Evolutionary conservation across 2,797 vertebrate species (phyloP), one percentile per base, ranked within the genome.

Genomic region (Coranthus polyacanthus): DNA sequence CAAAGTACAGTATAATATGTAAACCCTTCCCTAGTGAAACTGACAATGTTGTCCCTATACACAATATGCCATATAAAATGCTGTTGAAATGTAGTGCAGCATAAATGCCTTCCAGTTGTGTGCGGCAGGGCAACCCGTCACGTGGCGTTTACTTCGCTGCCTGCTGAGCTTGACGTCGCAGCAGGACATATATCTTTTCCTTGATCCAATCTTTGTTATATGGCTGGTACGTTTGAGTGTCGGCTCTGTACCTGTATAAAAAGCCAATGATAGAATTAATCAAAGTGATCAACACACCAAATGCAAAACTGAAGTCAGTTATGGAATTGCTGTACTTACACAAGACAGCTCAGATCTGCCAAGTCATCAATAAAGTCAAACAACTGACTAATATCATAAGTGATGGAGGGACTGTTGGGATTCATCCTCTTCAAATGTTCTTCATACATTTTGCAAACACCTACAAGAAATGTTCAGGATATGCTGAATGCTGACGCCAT

Each of bases 191-290:
- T 80, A 99, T 98, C 95, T 99, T 99, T 92, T 99, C 97, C 90
- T 99, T 99, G 91, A 99, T 99, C 97, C 98, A 99, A 92, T 99
- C 97, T 96, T 99, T 99, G 92, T 98, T 99, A 91, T 99, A 97
- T 0, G 97, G 97, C 55, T 99, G 98, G 92, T 99, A 99, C 21
- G 98, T 99, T 86, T 99, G 97, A 65, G 97, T 99, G 91, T 99
- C 97, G 68, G 96, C 95, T 83, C 98, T 96, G 91, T 98, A 99
- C 85, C 98, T 99, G 82, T 36, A 74, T 5, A 45, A 3, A 71
- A 57, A 47, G 15, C 0, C 12, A 54, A 43, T 11, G 0, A 38
- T 10, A 20, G 5, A n/a, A 46, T 72, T 43, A 72, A 10, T 56
- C 4, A 9, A 55, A 15, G 1, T 9, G 0, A 41, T 52, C 12